phyloP scores from a whole-genome alignment of 2,797 vertebrate genomes.

The Choloepus didactylus region DNA sequence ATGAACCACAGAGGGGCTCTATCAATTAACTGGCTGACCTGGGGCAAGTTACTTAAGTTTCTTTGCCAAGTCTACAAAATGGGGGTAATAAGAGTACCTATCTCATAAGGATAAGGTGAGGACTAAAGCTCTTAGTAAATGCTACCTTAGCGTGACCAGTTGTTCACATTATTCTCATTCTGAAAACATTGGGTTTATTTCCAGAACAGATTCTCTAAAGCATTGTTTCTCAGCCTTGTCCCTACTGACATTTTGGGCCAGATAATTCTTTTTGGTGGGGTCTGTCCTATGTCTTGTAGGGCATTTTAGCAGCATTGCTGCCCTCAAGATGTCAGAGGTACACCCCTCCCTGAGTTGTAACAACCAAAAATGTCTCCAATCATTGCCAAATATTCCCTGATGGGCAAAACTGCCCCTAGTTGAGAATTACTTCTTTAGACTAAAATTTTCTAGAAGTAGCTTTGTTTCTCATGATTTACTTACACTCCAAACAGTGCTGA shows the following conservation, averaged over 20 bases:
- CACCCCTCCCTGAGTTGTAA: not conserved
- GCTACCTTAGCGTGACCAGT: not conserved
- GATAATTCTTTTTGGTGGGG: not conserved
- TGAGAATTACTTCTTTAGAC: not conserved
- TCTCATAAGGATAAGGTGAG: not conserved
- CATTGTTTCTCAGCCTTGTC: not conserved
- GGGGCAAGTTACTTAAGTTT: not conserved
- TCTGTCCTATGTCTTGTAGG: not conserved
- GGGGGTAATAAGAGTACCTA: accelerated
- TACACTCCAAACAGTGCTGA: not conserved
- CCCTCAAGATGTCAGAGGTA: not conserved
- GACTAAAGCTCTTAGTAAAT: not conserved
- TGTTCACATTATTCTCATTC: not conserved
- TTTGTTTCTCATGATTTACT: not conserved
- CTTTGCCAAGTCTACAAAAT: not conserved
- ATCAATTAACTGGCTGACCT: not conserved
- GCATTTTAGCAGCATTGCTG: not conserved
- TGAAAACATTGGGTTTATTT: not conserved
- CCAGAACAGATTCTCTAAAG: not conserved
- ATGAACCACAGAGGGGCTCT: not conserved
- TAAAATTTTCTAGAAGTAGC: conserved; percentile 40
- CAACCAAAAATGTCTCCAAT: not conserved
- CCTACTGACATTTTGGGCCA: not conserved
- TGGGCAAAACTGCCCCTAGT: not conserved
- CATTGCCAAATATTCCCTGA: not conserved